A percentile compares a stretch with the other conserved stretches of the same genome.
These are phyloP conservation scores for Mesorhabditis sp. DNA, from an alignment of 2,888 invertebrate genomes.

Conservation along the genomic window DNA sequence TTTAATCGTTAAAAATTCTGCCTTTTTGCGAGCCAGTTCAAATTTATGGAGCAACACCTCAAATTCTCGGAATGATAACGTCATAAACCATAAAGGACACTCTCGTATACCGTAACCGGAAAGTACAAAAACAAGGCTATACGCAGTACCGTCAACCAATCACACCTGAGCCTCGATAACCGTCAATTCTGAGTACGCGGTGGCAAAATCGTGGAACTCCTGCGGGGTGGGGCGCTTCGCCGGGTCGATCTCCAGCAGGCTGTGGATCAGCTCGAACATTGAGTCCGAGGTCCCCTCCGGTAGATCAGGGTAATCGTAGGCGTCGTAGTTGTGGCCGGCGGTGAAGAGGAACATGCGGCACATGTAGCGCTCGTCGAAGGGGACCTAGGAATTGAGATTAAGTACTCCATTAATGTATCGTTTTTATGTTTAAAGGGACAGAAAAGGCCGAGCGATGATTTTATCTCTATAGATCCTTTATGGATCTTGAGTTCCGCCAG, in stretches of 20 bases:
- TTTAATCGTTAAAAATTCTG: no score
- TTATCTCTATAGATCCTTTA: not conserved
- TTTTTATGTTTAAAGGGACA: not conserved
- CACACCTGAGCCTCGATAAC: slow-evolving; percentile 4
- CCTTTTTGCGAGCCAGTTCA: no score
- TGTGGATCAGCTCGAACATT: slow-evolving; percentile 34
- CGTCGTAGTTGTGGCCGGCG: slow-evolving; percentile 53
- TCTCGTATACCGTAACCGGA: no score
- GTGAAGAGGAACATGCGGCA: slow-evolving; percentile 54
- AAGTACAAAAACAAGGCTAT: no score
- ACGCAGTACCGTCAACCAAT: no score
- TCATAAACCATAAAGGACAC: no score
- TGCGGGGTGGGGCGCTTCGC: slow-evolving; percentile 42
- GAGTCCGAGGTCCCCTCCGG: slow-evolving; percentile 33
- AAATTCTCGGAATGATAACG: no score
- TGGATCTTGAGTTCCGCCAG: not conserved
- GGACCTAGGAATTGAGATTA: slow-evolving; percentile 40
- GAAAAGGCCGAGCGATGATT: not conserved
- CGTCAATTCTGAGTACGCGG: slow-evolving; percentile 12
- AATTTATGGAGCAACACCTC: no score
- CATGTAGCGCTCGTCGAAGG: slow-evolving; percentile 52
- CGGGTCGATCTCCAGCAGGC: slow-evolving; percentile 48
- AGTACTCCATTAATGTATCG: slow-evolving; percentile 15
- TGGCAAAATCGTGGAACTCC: slow-evolving; percentile 40
- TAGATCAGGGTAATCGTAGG: slow-evolving; percentile 51